phyloP scores from a whole-genome alignment of 2,888 invertebrate genomes.

The Eristalis arbustorum region DNA sequence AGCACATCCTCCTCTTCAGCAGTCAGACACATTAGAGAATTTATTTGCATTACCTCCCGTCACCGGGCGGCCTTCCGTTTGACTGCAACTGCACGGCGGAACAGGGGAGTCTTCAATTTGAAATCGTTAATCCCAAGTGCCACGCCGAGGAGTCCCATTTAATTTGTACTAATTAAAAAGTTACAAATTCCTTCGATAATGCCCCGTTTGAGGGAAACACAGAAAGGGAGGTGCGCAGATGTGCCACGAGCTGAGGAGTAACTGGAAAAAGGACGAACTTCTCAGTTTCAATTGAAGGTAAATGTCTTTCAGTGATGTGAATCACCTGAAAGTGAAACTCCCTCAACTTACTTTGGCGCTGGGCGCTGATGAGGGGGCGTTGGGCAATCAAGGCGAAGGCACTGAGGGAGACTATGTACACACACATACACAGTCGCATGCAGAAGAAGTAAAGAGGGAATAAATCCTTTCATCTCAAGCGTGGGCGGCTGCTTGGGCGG shows the following conservation, averaged over 20 bases:
- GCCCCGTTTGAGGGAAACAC: slow-evolving; percentile 50
- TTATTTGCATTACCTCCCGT: not conserved
- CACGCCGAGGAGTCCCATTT: slow-evolving; percentile 57
- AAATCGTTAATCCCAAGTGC: slow-evolving; percentile 58
- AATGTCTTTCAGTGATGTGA: slow-evolving; percentile 56
- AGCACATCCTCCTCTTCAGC: slow-evolving; percentile 29
- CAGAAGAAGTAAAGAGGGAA: slow-evolving; percentile 13
- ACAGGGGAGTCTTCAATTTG: slow-evolving; percentile 45
- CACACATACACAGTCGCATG: not conserved
- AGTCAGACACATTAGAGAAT: slow-evolving; percentile 19
- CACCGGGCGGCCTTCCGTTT: not conserved
- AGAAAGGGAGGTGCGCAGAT: not conserved
- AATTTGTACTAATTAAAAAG: slow-evolving; percentile 70
- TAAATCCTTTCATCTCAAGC: slow-evolving; percentile 62
- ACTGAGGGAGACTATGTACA: slow-evolving; percentile 4
- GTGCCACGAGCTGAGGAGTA: not conserved
- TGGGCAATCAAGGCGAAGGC: slow-evolving; percentile 47
- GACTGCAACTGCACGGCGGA: slow-evolving; percentile 38
- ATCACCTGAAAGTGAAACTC: slow-evolving; percentile 52
- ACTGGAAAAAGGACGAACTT: slow-evolving; percentile 51
- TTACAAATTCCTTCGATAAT: slow-evolving; percentile 67
- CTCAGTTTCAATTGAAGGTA: slow-evolving; percentile 49
- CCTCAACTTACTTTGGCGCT: slow-evolving; percentile 16
- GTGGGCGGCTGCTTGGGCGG: not conserved
- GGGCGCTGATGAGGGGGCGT: not conserved